These are phyloP conservation scores for Papilio dardanus DNA, from an alignment of 1,140 invertebrate species.

Conservation along the genomic window DNA sequence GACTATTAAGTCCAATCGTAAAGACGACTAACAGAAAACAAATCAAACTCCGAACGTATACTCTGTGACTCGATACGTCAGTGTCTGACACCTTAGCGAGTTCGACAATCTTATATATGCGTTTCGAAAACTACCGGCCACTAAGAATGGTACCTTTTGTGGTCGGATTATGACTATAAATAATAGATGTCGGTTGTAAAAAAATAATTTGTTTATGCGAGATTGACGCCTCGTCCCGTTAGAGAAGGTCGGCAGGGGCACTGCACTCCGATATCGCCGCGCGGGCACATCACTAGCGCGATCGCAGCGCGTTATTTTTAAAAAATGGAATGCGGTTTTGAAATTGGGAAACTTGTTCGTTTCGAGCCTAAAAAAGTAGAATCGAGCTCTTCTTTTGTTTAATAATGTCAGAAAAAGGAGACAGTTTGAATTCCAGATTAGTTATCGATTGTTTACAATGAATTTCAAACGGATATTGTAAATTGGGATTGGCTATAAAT, in stretches of 20 bases:
- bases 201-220: conserved; percentile 55
- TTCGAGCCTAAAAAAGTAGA: conserved; percentile 48
- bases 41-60: conserved; percentile 45
- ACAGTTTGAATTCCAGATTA: conserved; percentile 25
- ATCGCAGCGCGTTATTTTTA: conserved; percentile 48
- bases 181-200: conserved; percentile 46
- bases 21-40: conserved; percentile 41
- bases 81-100: conserved; percentile 48
- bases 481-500: too few species aligned
- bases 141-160: conserved; percentile 41
- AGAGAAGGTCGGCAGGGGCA: conserved; percentile 53
- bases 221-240: conserved; percentile 64
- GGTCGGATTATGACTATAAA: conserved; percentile 44
- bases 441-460: neutral
- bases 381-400: conserved; percentile 30
- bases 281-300: conserved; percentile 51
- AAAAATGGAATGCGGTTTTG: conserved; percentile 58
- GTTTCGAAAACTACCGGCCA: neutral
- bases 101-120: conserved; percentile 41
- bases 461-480: neutral
- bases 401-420: neutral
- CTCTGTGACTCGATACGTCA: conserved; percentile 46
- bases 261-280: conserved; percentile 54
- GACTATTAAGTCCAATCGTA: conserved; percentile 36
- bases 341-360: conserved; percentile 56